Base-by-base conservation (phyloP, 2,797 vertebrate species). In the Acrossocheilus fasciatus region DNA sequence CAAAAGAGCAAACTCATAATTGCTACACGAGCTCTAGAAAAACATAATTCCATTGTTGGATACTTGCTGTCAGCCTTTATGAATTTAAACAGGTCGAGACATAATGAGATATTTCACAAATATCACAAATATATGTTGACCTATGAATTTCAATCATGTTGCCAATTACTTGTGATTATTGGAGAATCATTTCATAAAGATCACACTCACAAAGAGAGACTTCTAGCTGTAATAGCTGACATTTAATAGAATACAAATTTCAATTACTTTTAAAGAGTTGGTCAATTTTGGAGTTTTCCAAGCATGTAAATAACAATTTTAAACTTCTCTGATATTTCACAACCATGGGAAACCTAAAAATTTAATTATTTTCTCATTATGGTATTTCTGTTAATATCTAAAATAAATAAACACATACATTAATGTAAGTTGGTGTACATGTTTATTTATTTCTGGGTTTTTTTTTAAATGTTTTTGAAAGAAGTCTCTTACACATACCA, bases 1-100 rank as follows among this genome's bases (percentile, higher is more conserved):
- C 26, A 36, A 82, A 52, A 85, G 74, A 80, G 50, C 74, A 80
- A 70, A 87, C 57, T 59, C 30, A 41, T 82, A 85, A 87, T 80
- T 78, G 83, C 68, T 57, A 84, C 52, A 84, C 18, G 5, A 54
- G 23, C 41, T 52, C 41, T 41, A 43, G 66, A 77, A 88, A 76
- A 72, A 72, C 18, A 76, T 76, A 36, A 78, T 82, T 80, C n/a
- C 15, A 10, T 23, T 78, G 64, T 78, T 39, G 50, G 62, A 70
- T 52, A 59, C 62, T 47, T 68, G n/a, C 14, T 54, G 62, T 68
- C 8, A 6, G 73, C 7, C 20, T 17, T 84, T 41, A 39, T 23
- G 1, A 47, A 57, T 75, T 43, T n/a, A 41, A 76, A 66, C 72
- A 84, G 57, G 72, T 23, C 3, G 2, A 64, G 57, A 18, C 26